Evolutionary conservation across 2,113 vertebrate genomes (phyloP).

Genomic region (Vireo altiloquus): DNA sequence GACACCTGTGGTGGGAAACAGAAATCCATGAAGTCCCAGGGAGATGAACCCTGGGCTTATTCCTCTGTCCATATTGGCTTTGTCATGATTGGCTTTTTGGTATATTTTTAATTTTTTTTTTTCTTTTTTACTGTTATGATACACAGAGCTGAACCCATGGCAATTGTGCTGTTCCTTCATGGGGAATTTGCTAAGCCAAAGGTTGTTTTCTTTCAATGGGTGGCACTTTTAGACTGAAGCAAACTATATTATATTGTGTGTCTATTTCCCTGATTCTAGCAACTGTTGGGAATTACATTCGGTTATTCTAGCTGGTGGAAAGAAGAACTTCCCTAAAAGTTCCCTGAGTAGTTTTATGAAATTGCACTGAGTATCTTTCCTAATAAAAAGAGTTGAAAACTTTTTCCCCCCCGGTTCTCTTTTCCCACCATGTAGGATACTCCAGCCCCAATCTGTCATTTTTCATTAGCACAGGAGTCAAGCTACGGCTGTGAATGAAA

Average conservation of each 20-base stretch:
- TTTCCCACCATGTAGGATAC: not conserved
- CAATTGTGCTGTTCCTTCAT: not conserved
- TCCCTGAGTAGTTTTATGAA: not conserved
- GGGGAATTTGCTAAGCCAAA: not conserved
- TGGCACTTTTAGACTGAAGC: not conserved
- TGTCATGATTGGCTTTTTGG: not conserved
- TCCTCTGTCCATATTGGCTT: not conserved
- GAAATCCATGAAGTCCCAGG: not conserved
- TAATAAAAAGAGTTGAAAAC: not conserved
- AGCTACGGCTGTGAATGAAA: not conserved
- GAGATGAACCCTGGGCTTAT: not conserved
- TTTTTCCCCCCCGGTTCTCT: not conserved
- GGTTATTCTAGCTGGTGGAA: not conserved
- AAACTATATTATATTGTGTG: not conserved
- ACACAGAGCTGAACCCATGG: not conserved
- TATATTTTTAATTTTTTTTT: not conserved
- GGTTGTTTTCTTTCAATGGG: rapidly evolving
- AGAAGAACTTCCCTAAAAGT: not conserved
- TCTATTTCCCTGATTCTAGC: not conserved
- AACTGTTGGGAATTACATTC: not conserved
- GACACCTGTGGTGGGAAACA: not conserved
- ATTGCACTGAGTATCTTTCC: not conserved
- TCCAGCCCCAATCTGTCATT: conserved; percentile 16
- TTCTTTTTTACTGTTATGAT: not conserved
- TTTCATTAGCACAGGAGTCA: conserved; percentile 25